Evolutionary conservation across 2,888 invertebrate genomes (phyloP), one percentile per base, ranked within the genome.

Genomic region (Nymphalis c-album): DNA sequence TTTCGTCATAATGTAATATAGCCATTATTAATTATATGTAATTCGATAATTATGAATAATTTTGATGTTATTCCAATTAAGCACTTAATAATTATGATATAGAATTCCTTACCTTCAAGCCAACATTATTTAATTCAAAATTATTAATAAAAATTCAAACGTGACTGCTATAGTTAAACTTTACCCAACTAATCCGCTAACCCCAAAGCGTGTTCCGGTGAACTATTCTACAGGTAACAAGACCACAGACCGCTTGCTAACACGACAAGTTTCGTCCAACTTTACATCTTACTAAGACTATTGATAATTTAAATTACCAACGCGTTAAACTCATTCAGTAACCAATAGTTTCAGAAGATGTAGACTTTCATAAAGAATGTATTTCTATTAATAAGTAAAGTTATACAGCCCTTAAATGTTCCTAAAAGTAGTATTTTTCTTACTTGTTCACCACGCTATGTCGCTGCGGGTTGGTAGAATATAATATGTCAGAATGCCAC

Each of bases 151-250:
- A 47, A 50, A 50, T 26, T 17, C 16, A 8, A n/a, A 59, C 13
- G 16, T 45, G 40, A 17, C 5, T 20, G 45, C 7, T 45, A 59
- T 16, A 13, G 18, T 45, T 8, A 20, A 59, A 18, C 46, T 46
- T 46, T 3, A 8, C 45, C 20, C 58, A 64, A 60, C 67, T 53
- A 62, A 64, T 62, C 70, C 58, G 61, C 26, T 59, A 64, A 64
- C 47, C 62, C 62, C 64, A 64, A 62, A 70, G 22, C 20, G 64
- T 48, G 60, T 63, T 61, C 50, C 64, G 60, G 53, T 66, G 59
- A 70, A 63, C 65, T 65, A 65, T 50, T 50, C 26, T 40, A 63
- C 68, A 71, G 71, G 71, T 71, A 64, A 64, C 63, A 68, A 55
- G 20, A 63, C 71, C 68, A 18, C 71, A 60, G 63, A 60, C 70